Evolutionary conservation across 1,140 invertebrate species (phyloP).

Genomic region (Lucilia cuprina): DNA sequence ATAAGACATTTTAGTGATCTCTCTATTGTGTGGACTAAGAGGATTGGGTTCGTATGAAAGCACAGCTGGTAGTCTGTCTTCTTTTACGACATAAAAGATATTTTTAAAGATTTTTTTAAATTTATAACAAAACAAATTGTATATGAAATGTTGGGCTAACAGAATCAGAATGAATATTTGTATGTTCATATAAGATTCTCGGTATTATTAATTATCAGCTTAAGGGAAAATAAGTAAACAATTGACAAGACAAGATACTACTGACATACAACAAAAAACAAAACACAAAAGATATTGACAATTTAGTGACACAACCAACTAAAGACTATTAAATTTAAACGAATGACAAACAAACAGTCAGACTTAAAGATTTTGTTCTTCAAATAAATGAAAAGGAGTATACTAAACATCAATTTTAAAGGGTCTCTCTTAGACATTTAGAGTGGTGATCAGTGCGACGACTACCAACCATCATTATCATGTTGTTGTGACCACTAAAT

Average conservation of each 20-base stretch:
- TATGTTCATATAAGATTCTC: not conserved
- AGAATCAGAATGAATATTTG: too few species aligned
- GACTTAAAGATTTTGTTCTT: not conserved
- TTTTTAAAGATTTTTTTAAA: not conserved
- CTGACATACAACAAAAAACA: not conserved
- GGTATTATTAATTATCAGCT: not conserved
- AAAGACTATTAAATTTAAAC: not conserved
- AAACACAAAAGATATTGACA: not conserved
- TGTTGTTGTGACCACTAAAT: not conserved
- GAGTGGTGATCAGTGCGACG: too few species aligned
- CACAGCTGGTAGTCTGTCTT: not conserved
- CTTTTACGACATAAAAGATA: not conserved
- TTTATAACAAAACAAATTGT: not conserved
- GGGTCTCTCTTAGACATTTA: too few species aligned
- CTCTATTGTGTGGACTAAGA: not conserved
- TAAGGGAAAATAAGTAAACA: not conserved
- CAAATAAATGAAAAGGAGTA: not conserved
- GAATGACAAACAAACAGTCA: not conserved
- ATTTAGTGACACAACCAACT: not conserved
- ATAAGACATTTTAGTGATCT: not conserved
- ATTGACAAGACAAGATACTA: not conserved
- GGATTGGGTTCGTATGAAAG: not conserved
- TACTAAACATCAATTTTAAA: too few species aligned
- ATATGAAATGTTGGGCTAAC: not conserved
- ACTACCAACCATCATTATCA: not conserved